Conservation (phyloP, 2,113 vertebrate genomes). For the Mola mola region DNA sequence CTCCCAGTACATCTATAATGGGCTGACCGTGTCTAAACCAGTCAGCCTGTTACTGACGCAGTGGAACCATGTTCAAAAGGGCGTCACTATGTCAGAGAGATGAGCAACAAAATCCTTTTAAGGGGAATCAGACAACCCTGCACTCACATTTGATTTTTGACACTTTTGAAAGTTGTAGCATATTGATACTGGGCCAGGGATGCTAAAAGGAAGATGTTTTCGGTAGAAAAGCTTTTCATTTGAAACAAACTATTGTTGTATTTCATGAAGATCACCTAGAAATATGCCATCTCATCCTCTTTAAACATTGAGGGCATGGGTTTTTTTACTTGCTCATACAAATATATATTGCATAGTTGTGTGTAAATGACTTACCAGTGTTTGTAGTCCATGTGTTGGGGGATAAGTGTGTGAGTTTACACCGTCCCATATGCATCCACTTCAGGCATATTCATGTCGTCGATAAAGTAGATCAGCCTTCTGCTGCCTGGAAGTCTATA, state of each 20-base stretch:
- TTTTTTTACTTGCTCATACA: conserved; percentile 2
- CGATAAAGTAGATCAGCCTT: conserved; percentile 92
- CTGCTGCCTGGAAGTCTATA: conserved; percentile 89
- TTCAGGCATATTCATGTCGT: conserved; percentile 96
- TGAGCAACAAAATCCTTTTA: conserved; percentile 55
- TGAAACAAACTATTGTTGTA: too few relatives aligned
- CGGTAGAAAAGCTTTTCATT: background rate
- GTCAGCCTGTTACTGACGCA: conserved; percentile 51
- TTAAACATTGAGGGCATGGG: background rate
- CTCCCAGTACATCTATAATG: conserved; percentile 62
- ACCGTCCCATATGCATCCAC: conserved; percentile 93
- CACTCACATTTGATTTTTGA: conserved; percentile 39
- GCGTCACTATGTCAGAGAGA: conserved; percentile 53
- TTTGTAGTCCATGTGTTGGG: conserved; percentile 95
- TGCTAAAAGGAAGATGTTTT: conserved; percentile 5
- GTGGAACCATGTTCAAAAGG: conserved; percentile 63
- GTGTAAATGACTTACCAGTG: conserved; percentile 86
- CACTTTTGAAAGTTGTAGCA: conserved; percentile 25
- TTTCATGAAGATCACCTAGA: too few relatives aligned
- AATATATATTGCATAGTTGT: background rate
- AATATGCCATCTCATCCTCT: background rate
- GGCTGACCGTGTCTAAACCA: conserved; percentile 65
- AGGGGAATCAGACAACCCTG: conserved; percentile 34
- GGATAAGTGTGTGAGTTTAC: conserved; percentile 93
- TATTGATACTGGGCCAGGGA: background rate